phyloP scores from a whole-genome alignment of 2,797 vertebrate species.

The Macropus fuliginosus region DNA sequence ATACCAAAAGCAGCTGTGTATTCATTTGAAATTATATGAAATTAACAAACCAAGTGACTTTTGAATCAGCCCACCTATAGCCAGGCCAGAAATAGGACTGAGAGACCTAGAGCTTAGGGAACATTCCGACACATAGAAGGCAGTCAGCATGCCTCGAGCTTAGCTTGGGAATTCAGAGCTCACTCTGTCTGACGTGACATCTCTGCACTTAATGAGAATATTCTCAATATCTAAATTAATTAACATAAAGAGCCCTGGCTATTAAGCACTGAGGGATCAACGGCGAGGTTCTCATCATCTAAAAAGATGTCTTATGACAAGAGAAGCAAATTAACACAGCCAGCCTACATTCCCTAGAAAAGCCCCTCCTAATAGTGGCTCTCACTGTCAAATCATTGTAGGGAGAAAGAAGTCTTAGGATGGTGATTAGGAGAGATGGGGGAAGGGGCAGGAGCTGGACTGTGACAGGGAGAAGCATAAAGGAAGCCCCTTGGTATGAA shows the following conservation, averaged over 20 bases:
- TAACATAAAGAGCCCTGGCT: slow-evolving; percentile 75
- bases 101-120: slow-evolving; percentile 8
- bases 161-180: slow-evolving; percentile 31
- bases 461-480: not conserved
- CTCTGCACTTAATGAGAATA: slow-evolving; percentile 72
- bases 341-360: slow-evolving; percentile 68
- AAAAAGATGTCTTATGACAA: slow-evolving; percentile 28
- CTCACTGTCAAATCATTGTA: slow-evolving; percentile 55
- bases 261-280: slow-evolving; percentile 59
- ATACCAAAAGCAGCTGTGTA: not conserved
- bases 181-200: slow-evolving; percentile 48
- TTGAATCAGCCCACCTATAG: not conserved
- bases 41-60: not conserved
- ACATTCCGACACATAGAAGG: not conserved
- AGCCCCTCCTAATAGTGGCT: slow-evolving; percentile 61
- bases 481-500: not conserved
- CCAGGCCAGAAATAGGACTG: not conserved
- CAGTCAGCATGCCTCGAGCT: not conserved
- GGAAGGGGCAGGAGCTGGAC: not conserved
- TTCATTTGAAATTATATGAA: not conserved
- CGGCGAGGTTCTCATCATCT: slow-evolving; percentile 65
- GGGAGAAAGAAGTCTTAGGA: not conserved
- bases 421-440: not conserved
- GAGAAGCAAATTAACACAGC: slow-evolving; percentile 69
- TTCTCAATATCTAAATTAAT: slow-evolving; percentile 79